Evolutionary conservation across 2,113 vertebrate species (phyloP), one percentile per base, ranked within the genome.

Genomic region (Suncus etruscus): DNA sequence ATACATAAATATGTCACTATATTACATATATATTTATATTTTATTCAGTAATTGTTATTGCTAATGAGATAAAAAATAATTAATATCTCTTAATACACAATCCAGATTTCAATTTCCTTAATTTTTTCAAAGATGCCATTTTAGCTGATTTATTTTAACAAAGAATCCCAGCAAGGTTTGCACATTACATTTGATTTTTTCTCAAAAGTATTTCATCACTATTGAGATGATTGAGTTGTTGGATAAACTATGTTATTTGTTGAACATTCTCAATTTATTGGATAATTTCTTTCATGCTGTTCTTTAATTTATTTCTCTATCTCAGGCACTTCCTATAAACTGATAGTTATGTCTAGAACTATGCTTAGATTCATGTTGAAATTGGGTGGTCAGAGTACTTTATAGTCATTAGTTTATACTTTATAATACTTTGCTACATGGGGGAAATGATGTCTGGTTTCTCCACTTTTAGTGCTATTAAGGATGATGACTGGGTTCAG

Each of bases 71-170:
- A n/a, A 96, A n/a, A 6, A 66, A 7, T 87, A 8, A 51, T 65
- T 80, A 47, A 32, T 91, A 84, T 75, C 29, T 74, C 29, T 93
- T 89, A 80, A 72, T 76, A 74, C 12, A 5, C 3, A 87, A 69
- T 45, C 6, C 22, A 69, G 68, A 76, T 61, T 74, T 45, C 76
- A 58, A 87, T 78, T 90, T 91, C 65, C 31, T n/a, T 86, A 48
- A 83, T 91, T 91, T 89, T 84, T 50, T 91, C n/a, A 65, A 93
- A 82, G 50, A 80, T 83, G 14, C 77, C 31, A 77, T 74, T 74
- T 74, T 65, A 83, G 16, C 84, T 77, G 11, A 22, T 24, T 75
- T 80, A 11, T 78, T 92, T 63, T 11, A 73, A 90, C 83, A 54
- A 73, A 39, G 81, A 54, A 83, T 83, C 48, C 39, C 90, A 86